phyloP scores from a whole-genome alignment of 2,113 vertebrate genomes.

The Chaetodon trifascialis region DNA sequence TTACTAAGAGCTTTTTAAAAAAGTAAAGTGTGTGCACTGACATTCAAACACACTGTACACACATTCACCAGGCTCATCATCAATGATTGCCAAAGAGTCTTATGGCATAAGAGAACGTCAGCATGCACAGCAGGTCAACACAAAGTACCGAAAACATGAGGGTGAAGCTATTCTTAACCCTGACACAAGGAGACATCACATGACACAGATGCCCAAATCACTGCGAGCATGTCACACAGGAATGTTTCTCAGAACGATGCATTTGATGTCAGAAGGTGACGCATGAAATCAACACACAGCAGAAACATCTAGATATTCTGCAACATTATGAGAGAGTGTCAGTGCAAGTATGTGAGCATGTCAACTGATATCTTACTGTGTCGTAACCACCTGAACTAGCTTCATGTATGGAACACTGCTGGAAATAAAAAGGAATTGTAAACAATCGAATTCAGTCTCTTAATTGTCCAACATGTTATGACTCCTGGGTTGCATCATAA shows the following conservation, averaged over 20 bases:
- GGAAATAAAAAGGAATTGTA: background rate
- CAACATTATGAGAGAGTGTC: background rate
- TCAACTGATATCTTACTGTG: background rate
- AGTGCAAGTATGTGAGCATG: background rate
- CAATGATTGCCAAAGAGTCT: conserved; percentile 25
- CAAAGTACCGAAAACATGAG: conserved; percentile 51
- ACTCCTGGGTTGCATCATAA: conserved; percentile 1
- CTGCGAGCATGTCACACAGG: background rate
- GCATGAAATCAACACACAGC: background rate
- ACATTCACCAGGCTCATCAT: background rate
- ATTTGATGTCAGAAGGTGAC: background rate
- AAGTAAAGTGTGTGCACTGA: background rate
- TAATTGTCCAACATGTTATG: background rate
- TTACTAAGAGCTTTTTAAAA: background rate
- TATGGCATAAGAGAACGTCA: conserved; percentile 48
- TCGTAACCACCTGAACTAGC: background rate
- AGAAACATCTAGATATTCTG: background rate
- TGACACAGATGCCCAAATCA: conserved; percentile 13
- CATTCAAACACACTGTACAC: background rate
- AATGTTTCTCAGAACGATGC: conserved; percentile 1
- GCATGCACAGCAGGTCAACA: conserved; percentile 43
- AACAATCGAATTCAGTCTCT: background rate
- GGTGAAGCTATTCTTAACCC: conserved; percentile 76
- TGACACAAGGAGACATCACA: conserved; percentile 60
- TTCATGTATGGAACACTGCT: background rate